Base-by-base conservation (phyloP, 2,888 invertebrate genomes). In the Neocrepidodera transversa region DNA sequence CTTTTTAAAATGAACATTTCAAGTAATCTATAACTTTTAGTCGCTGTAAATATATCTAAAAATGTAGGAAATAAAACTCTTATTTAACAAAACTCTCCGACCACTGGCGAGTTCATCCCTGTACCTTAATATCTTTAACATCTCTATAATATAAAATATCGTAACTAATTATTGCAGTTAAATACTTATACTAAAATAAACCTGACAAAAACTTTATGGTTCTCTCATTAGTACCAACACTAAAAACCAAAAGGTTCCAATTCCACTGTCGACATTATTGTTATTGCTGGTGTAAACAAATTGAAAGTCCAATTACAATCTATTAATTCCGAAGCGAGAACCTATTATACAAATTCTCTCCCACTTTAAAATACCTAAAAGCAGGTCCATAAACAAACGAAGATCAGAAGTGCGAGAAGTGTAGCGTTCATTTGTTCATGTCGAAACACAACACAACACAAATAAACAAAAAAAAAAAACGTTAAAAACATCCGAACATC, bases 391-490 rank as follows among this genome's bases (percentile, higher is more conserved):
- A 76, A 74, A 76, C 74, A 74, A 75, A 71, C 63, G 66, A 72
- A 73, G 71, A 72, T 73, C 71, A 64, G 71, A 71, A 73, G 75
- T 73, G 73, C 74, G 71, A 77, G 78, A 77, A 74, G 77, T 77
- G 76, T 76, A 77, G 77, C 77, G 75, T 78, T 74, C 76, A 78
- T 78, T 77, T 78, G 77, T 78, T 74, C 76, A 73, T 76, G 77
- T 78, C 76, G 76, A 77, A 77, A 76, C 75, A 74, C 69, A 76
- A 76, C 75, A 76, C 71, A 75, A 78, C 72, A 75, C 69, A 71
- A 76, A 68, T 61, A 69, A 75, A 76, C 58, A 75, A 73, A 75
- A n/a, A 20, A 42, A 45, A 74, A 67, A 74, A 60, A 71, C 70
- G 69, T 78, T 75, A 78, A 78, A 77, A 78, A 78, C 76, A 78